These are phyloP conservation scores for Astur gentilis DNA, from an alignment of 2,113 vertebrate genomes.

Conservation along the genomic window DNA sequence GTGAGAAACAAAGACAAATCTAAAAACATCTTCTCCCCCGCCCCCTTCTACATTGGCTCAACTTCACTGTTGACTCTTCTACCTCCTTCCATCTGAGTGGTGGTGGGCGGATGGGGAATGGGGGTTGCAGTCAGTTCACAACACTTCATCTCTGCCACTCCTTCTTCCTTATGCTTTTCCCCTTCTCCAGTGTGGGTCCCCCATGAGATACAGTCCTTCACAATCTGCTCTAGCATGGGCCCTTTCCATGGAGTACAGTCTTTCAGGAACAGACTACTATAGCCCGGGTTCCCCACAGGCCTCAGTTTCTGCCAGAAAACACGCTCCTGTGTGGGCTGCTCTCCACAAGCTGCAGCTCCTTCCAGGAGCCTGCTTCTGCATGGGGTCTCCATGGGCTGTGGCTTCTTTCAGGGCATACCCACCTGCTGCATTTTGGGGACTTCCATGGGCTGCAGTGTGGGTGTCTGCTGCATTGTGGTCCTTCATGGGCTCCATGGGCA, in stretches of 20 bases:
- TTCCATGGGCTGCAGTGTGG: neutral
- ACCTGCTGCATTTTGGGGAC: neutral
- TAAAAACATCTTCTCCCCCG: neutral
- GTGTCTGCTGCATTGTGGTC: neutral
- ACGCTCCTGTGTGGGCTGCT: neutral
- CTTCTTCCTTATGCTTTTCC: neutral
- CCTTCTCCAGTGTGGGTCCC: neutral
- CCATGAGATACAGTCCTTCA: neutral
- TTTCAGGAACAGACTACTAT: neutral
- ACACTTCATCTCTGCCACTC: accelerated
- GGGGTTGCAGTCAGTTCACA: neutral
- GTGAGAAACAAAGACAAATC: neutral
- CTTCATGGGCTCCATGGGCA: neutral
- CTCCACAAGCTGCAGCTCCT: neutral
- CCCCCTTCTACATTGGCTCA: neutral
- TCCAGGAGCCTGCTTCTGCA: neutral
- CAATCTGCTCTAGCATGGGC: neutral
- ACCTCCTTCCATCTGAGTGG: neutral
- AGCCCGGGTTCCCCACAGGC: neutral
- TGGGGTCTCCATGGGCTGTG: accelerated
- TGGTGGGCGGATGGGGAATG: neutral
- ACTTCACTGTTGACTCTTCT: neutral
- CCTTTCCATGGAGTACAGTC: neutral
- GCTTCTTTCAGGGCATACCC: neutral
- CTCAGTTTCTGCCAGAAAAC: neutral